Evolutionary conservation across 2,797 vertebrate species (phyloP).

Genomic region (Periophthalmus magnuspinnatus): DNA sequence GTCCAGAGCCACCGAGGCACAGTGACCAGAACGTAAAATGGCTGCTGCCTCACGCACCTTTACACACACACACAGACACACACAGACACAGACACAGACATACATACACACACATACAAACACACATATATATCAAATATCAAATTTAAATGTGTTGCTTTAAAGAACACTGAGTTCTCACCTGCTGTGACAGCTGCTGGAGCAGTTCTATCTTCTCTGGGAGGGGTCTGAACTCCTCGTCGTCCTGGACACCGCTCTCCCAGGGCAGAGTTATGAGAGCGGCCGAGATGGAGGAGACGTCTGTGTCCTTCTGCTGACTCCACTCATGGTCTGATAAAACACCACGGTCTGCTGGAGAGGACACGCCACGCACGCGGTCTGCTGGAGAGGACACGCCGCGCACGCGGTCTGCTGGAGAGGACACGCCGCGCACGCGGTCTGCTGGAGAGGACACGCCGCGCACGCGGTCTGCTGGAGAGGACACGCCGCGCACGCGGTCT

Average conservation of each 20-base stretch:
- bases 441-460: too few species aligned
- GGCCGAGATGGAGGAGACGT: constrained; percentile 27
- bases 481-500: too few species aligned
- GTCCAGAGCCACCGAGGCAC: neutral
- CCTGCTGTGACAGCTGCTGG: constrained; percentile 79
- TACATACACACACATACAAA: constrained; percentile 17
- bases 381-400: too few species aligned
- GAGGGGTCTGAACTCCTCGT: constrained; percentile 87
- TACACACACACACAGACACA: constrained; percentile 16
- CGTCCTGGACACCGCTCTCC: constrained; percentile 50
- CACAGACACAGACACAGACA: constrained; percentile 1
- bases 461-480: too few species aligned
- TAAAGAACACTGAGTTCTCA: constrained; percentile 32
- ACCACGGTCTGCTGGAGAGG: too few species aligned
- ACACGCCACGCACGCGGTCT: too few species aligned
- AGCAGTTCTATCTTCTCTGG: constrained; percentile 83
- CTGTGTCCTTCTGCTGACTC: constrained; percentile 4
- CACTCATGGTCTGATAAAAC: neutral
- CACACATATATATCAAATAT: too few species aligned
- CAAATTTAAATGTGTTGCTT: neutral
- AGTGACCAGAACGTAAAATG: constrained; percentile 41
- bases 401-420: too few species aligned
- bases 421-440: too few species aligned
- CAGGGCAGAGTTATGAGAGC: constrained; percentile 57
- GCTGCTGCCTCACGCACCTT: constrained; percentile 76